These are phyloP conservation scores for Chrysopilus asiliformis DNA, from an alignment of 2,888 invertebrate species.

Conservation along the genomic window DNA sequence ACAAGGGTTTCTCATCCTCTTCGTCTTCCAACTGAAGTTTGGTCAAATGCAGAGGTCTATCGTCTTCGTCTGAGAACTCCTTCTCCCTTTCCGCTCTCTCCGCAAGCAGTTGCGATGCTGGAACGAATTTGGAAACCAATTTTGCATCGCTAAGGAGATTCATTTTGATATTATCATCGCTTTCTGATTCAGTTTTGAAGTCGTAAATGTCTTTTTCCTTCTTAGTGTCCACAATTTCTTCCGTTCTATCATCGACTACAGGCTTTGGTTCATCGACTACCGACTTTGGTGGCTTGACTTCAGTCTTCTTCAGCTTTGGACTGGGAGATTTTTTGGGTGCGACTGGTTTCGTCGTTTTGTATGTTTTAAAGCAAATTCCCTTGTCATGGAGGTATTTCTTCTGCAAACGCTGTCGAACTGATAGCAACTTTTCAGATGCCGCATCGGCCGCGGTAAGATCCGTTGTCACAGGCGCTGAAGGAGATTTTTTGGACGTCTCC, in stretches of 20 bases:
- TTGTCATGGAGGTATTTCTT: slow-evolving; percentile 10
- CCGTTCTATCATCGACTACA: slow-evolving; percentile 1
- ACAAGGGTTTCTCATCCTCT: not conserved
- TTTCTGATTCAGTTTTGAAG: slow-evolving; percentile 34
- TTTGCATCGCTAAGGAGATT: slow-evolving; percentile 23
- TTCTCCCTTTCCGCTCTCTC: slow-evolving; percentile 5
- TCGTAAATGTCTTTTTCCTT: slow-evolving; percentile 27
- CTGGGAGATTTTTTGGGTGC: slow-evolving; percentile 10
- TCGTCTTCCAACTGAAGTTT: slow-evolving; percentile 12
- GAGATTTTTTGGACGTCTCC: too few species aligned
- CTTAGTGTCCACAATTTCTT: slow-evolving; percentile 10
- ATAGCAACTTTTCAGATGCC: slow-evolving; percentile 2
- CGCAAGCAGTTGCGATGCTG: too few species aligned
- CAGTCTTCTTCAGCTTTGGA: slow-evolving; percentile 23
- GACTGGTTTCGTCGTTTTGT: slow-evolving; percentile 12
- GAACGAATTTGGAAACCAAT: slow-evolving; percentile 7
- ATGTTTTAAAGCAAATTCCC: slow-evolving; percentile 6
- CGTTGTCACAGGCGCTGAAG: too few species aligned
- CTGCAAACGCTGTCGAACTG: slow-evolving; percentile 9
- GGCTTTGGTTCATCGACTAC: slow-evolving; percentile 4
- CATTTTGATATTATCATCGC: slow-evolving; percentile 35
- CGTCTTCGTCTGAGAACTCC: slow-evolving; percentile 31
- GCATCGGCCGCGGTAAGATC: not conserved
- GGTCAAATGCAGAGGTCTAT: slow-evolving; percentile 25
- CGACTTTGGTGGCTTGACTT: slow-evolving; percentile 17